Evolutionary conservation across 2,888 invertebrate species (phyloP).

Genomic region (Ennomos quercinarius): DNA sequence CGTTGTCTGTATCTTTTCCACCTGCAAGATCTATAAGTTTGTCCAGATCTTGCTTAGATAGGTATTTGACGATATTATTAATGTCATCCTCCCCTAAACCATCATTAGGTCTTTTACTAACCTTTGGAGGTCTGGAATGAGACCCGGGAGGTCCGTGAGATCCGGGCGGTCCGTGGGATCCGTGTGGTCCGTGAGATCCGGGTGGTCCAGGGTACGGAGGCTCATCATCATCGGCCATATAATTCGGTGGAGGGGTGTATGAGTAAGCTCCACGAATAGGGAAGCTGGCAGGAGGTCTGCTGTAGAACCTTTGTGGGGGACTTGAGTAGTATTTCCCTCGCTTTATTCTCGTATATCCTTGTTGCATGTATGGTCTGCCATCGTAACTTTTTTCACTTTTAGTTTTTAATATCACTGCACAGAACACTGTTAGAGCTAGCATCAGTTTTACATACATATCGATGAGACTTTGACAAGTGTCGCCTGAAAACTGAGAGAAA

Average conservation of each 20-base stretch:
- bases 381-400: conserved; percentile 53
- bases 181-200: not conserved
- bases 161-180: conserved; percentile 7
- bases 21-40: conserved; percentile 68
- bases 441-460: conserved; percentile 39
- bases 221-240: conserved; percentile 39
- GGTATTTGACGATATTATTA: conserved; percentile 67
- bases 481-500: conserved; percentile 68
- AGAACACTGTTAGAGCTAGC: conserved; percentile 45
- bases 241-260: conserved; percentile 69
- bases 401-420: conserved; percentile 50
- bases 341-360: conserved; percentile 60
- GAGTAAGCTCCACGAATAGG: conserved; percentile 61
- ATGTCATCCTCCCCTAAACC: conserved; percentile 71
- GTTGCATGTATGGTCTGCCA: conserved; percentile 38
- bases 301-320: conserved; percentile 63
- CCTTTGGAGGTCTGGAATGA: conserved; percentile 56
- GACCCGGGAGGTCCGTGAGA: conserved; percentile 17
- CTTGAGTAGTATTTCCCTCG: conserved; percentile 67
- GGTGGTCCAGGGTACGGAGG: conserved; percentile 23
- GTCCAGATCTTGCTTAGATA: conserved; percentile 73
- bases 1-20: conserved; percentile 47
- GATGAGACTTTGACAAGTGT: conserved; percentile 25
- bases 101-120: conserved; percentile 66
- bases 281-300: conserved; percentile 56